phyloP scores from a whole-genome alignment of 2,888 invertebrate genomes.

The Criorhina ranunculi region DNA sequence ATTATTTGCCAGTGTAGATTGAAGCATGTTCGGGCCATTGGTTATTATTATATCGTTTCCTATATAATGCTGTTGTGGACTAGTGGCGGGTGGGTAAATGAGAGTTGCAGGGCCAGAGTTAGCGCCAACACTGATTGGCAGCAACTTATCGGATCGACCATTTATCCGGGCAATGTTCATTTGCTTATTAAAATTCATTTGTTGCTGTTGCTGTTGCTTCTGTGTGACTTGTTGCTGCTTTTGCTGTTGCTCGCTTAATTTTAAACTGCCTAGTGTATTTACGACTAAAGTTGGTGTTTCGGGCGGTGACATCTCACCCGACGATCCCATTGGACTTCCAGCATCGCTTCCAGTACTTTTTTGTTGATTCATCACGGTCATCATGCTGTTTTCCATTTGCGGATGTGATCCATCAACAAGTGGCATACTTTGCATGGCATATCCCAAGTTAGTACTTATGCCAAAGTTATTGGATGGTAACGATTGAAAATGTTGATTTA shows the following conservation, averaged over 20 bases:
- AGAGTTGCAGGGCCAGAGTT: slow-evolving; percentile 74
- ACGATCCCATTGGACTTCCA: slow-evolving; percentile 84
- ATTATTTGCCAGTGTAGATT: slow-evolving; percentile 78
- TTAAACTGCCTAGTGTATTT: slow-evolving; percentile 66
- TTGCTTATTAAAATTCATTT: slow-evolving; percentile 82
- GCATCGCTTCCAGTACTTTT: slow-evolving; percentile 84
- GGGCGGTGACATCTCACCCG: slow-evolving; percentile 83
- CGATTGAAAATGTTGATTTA: slow-evolving; percentile 81
- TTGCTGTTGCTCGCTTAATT: slow-evolving; percentile 77
- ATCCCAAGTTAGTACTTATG: slow-evolving; percentile 79
- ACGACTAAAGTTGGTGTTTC: slow-evolving; percentile 83
- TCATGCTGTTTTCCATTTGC: slow-evolving; percentile 77
- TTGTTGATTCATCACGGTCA: slow-evolving; percentile 80
- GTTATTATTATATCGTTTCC: slow-evolving; percentile 78
- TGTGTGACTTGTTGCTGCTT: slow-evolving; percentile 75
- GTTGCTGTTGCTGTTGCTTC: slow-evolving; percentile 79
- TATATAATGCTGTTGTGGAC: slow-evolving; percentile 77
- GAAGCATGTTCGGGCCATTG: slow-evolving; percentile 77
- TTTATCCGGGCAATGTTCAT: slow-evolving; percentile 82
- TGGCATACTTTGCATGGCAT: slow-evolving; percentile 82
- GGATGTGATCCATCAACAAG: slow-evolving; percentile 78
- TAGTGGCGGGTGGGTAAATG: slow-evolving; percentile 75
- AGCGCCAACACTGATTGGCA: slow-evolving; percentile 79
- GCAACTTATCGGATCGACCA: slow-evolving; percentile 81
- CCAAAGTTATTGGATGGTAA: slow-evolving; percentile 79